Conservation (phyloP, 1,140 invertebrate genomes). For the Hylaeus volcanicus region DNA sequence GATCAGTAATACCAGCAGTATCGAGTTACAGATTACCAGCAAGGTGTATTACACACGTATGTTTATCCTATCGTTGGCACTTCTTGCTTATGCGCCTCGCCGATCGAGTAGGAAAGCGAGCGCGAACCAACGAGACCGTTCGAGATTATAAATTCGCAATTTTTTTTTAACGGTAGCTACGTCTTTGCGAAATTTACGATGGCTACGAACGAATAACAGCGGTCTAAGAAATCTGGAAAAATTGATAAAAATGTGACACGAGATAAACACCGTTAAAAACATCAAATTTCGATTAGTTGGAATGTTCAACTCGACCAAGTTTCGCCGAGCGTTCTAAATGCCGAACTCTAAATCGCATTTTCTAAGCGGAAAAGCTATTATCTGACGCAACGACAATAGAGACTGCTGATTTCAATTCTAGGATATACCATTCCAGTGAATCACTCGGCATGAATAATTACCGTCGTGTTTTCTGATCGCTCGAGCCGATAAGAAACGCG, state of each 20-base stretch:
- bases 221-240: no score
- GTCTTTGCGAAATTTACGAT: no score
- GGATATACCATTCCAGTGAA: constrained; percentile 60
- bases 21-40: constrained; percentile 54
- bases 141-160: no score
- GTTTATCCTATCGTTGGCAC: constrained; percentile 5
- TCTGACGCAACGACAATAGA: constrained; percentile 1
- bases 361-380: neutral
- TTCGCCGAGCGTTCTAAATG: neutral
- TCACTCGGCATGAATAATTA: constrained; percentile 57
- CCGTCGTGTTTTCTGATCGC: constrained; percentile 34
- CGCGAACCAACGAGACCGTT: neutral
- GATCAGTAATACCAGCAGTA: constrained; percentile 53
- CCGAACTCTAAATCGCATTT: neutral
- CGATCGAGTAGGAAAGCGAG: neutral
- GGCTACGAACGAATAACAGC: no score
- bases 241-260: no score
- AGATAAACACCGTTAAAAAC: no score
- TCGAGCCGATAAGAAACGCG: constrained; percentile 33
- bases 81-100: neutral
- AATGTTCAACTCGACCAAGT: neutral
- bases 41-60: constrained; percentile 16
- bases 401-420: constrained; percentile 42
- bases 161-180: no score
- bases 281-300: no score